These are phyloP conservation scores for Onchidella celtica DNA, from an alignment of 2,888 invertebrate species.

Conservation along the genomic window DNA sequence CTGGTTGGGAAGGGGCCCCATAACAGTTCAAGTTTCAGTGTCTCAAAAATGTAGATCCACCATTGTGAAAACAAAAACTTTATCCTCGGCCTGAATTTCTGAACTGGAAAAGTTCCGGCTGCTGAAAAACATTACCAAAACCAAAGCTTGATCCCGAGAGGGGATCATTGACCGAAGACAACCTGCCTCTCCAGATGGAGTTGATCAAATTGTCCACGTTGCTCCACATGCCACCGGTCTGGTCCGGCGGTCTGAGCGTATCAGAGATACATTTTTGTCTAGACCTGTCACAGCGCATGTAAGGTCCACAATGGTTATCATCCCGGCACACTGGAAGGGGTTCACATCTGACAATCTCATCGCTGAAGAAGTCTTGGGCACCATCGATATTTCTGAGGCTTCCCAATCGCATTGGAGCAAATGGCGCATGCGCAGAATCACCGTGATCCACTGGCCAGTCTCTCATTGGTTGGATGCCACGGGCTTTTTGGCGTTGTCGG, in stretches of 20 bases:
- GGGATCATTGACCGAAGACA: slow-evolving; percentile 20
- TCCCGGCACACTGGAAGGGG: slow-evolving; percentile 54
- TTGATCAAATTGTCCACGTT: slow-evolving; percentile 21
- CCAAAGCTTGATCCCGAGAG: slow-evolving; percentile 17
- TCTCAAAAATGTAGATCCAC: too few relatives aligned
- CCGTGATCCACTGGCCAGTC: slow-evolving; percentile 55
- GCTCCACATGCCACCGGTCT: slow-evolving; percentile 13
- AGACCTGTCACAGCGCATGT: slow-evolving; percentile 61
- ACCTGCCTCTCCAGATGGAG: slow-evolving; percentile 11
- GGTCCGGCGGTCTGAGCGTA: slow-evolving; percentile 27
- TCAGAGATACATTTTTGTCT: slow-evolving; percentile 59
- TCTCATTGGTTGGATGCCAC: slow-evolving; percentile 50
- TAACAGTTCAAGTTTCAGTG: too few relatives aligned
- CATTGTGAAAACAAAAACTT: not conserved
- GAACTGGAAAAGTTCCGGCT: slow-evolving; percentile 24
- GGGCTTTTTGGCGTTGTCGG: slow-evolving; percentile 47
- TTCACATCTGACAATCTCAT: slow-evolving; percentile 50
- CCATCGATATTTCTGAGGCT: slow-evolving; percentile 68
- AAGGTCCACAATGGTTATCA: slow-evolving; percentile 58
- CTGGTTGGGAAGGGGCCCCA: too few relatives aligned
- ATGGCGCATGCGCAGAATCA: slow-evolving; percentile 51
- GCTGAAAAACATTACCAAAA: slow-evolving; percentile 29
- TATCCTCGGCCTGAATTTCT: not conserved
- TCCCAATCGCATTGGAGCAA: slow-evolving; percentile 64
- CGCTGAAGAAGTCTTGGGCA: slow-evolving; percentile 60